Evolutionary conservation across 1,140 invertebrate species (phyloP), one percentile per base, ranked within the genome.

Genomic region (Nasonia longicornis): DNA sequence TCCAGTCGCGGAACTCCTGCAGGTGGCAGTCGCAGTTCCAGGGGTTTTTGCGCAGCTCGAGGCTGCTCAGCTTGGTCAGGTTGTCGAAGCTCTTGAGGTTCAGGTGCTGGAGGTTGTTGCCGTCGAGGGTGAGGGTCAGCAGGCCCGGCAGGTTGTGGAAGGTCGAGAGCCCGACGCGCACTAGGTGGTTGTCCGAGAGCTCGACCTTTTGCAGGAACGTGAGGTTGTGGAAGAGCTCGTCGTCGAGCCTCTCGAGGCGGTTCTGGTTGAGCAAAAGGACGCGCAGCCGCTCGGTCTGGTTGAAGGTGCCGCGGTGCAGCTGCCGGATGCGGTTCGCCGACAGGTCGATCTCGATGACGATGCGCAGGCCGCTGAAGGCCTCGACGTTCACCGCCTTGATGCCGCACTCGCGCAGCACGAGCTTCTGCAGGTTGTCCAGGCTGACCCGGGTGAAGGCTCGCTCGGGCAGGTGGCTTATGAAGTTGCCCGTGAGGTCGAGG

Each of bases 21-120:
- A 98, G 89, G 79, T 94, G 92, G 85, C 97, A 98, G 88, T 97
- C 96, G 86, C 97, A 98, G 66, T 94, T 93, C 97, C 97, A 98
- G 0, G 94, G 95, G 88, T 98, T 98, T 79, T 94, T 93, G 77
- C 94, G 92, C 0, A 98, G 90, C 76, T 94, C 95, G 2, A 98
- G 89, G 82, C 94, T 95, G n/a, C 93, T 92, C 22, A 97, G 88
- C 48, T 92, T 93, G 0, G 90, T 90, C 45, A 96, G 87, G n/a
- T 91, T 89, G 52, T 91, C 90, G 52, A 95, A 92, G 0, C 91
- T 92, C 16, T 92, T 91, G 20, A 93, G 84, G 85, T 93, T 93
- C 20, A 95, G 84, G 22, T 92, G 89, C 3, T 92, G 93, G 20
- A 98, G 88, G 82, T 93, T 93, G 85, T 98, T 98, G 16, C 93